Conservation (phyloP, 2,113 vertebrate genomes). For the Cnemophilus loriae region DNA sequence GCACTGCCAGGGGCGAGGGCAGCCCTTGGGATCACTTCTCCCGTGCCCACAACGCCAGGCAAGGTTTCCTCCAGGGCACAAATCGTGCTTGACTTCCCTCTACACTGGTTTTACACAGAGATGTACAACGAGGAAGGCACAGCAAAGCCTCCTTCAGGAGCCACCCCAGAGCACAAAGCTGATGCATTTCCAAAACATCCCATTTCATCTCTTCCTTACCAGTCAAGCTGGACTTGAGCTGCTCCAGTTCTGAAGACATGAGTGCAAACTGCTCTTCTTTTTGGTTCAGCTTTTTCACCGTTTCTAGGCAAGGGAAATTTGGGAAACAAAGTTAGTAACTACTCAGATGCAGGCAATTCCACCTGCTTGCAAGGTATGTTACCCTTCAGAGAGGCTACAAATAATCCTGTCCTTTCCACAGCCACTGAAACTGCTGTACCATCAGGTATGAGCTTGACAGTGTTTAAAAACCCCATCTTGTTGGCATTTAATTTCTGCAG, state of each 20-base stretch:
- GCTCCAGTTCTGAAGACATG: constrained; percentile 78
- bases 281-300: constrained; percentile 77
- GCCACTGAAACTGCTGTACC: not conserved
- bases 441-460: not conserved
- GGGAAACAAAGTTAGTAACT: constrained; percentile 17
- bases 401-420: not conserved
- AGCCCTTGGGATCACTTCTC: not conserved
- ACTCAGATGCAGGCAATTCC: not conserved
- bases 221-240: constrained; percentile 72
- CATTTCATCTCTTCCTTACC: constrained; percentile 55
- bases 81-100: not conserved
- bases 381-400: not conserved
- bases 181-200: not conserved
- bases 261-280: constrained; percentile 84
- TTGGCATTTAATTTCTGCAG: not conserved
- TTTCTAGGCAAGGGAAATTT: constrained; percentile 76
- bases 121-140: not conserved
- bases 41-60: not conserved
- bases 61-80: not conserved
- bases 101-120: not conserved
- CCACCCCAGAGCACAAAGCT: not conserved
- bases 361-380: not conserved
- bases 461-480: not conserved
- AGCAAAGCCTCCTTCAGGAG: not conserved
- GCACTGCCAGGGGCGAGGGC: not conserved